Percentiles rank a stretch among this genome's conserved stretches.
Evolutionary conservation across 2,113 vertebrate species (phyloP).

Genomic region (Corvus moneduloides): DNA sequence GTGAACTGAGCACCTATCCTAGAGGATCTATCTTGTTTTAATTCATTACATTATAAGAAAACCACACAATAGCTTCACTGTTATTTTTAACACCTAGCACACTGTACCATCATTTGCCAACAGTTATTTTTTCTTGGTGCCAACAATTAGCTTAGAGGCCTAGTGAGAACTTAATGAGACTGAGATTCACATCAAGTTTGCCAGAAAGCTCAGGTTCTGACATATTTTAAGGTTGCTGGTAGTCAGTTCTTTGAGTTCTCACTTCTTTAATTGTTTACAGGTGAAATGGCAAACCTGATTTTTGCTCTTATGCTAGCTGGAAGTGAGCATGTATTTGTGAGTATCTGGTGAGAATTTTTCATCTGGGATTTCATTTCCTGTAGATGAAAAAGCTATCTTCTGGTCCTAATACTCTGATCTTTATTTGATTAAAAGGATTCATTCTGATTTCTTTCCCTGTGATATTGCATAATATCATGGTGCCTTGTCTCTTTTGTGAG

Average conservation of each 20-base stretch:
- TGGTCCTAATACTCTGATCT: slow-evolving; percentile 45
- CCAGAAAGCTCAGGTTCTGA: slow-evolving; percentile 49
- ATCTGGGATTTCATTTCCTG: slow-evolving; percentile 35
- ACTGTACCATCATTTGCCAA: slow-evolving; percentile 13
- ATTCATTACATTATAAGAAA: slow-evolving; percentile 11
- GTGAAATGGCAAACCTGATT: slow-evolving; percentile 31
- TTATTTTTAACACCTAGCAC: slow-evolving; percentile 25
- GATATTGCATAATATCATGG: background rate
- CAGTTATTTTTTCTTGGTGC: slow-evolving; percentile 40
- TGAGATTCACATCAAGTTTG: background rate
- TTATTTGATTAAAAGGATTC: slow-evolving; percentile 57
- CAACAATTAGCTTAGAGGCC: slow-evolving; percentile 27
- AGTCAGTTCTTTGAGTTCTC: slow-evolving; percentile 3
- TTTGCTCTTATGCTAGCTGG: background rate
- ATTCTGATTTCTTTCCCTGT: slow-evolving; percentile 53
- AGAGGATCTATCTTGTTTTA: background rate
- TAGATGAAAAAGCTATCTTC: slow-evolving; percentile 23
- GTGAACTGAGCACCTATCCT: background rate
- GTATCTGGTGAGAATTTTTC: background rate
- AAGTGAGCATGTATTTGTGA: slow-evolving; percentile 14
- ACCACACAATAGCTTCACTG: background rate
- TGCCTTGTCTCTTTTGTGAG: background rate
- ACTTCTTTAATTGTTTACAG: slow-evolving; percentile 54
- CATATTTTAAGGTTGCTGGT: slow-evolving; percentile 6
- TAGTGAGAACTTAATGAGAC: background rate